phyloP scores from a whole-genome alignment of 2,888 invertebrate species.

The Dryobotodes eremita region DNA sequence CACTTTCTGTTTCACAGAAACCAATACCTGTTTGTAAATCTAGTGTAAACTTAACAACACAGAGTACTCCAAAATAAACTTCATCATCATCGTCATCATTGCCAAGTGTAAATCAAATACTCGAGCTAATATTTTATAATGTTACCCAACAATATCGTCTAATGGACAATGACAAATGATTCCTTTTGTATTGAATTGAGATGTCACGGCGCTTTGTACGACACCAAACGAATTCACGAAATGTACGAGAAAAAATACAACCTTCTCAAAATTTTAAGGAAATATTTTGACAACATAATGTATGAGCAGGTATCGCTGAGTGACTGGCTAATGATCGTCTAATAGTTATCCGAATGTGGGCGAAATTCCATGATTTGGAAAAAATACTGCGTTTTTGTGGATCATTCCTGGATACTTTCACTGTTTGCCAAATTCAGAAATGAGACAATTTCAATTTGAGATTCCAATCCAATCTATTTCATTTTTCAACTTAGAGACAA shows the following conservation, averaged over 20 bases:
- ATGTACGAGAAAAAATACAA: constrained; percentile 79
- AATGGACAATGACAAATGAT: constrained; percentile 90
- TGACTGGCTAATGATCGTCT: constrained; percentile 86
- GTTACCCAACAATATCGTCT: constrained; percentile 86
- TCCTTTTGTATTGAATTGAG: constrained; percentile 87
- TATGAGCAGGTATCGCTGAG: constrained; percentile 82
- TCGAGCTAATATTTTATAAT: constrained; percentile 80
- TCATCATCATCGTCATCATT: constrained; percentile 45
- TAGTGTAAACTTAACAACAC: constrained; percentile 37
- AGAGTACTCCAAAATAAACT: constrained; percentile 52
- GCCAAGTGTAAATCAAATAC: constrained; percentile 61
- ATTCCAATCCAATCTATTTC: neutral
- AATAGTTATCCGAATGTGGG: constrained; percentile 75
- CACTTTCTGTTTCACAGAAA: constrained; percentile 23
- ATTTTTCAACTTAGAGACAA: neutral
- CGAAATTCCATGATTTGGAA: constrained; percentile 35
- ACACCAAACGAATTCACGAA: constrained; percentile 87
- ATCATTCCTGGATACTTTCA: constrained; percentile 30
- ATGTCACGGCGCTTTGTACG: constrained; percentile 84
- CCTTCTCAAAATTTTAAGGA: constrained; percentile 77
- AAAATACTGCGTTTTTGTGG: constrained; percentile 6
- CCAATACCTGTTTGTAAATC: neutral
- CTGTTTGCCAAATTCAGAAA: neutral
- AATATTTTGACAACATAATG: constrained; percentile 90
- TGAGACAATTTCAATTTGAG: neutral